A percentile compares a stretch with the other conserved stretches of the same genome.
Evolutionary conservation across 2,888 invertebrate species (phyloP).

Genomic region (Camponotus fellah): DNA sequence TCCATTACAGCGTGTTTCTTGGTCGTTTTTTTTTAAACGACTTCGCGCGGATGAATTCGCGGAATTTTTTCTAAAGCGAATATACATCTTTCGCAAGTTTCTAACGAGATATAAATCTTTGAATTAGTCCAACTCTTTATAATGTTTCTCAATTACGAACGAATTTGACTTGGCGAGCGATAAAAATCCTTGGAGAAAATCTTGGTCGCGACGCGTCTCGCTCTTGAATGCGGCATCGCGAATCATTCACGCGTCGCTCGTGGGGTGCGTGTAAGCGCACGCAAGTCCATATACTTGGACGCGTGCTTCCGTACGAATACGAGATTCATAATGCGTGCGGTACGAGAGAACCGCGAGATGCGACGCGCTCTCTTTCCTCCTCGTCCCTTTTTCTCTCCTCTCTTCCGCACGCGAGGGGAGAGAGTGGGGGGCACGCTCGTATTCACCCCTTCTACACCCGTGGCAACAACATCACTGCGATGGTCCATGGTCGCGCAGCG

Average conservation of each 20-base stretch:
- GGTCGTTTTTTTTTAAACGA: neutral
- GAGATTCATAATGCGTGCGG: conserved; percentile 77
- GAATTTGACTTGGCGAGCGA: conserved; percentile 1
- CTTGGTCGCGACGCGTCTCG: conserved; percentile 40
- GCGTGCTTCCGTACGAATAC: conserved; percentile 79
- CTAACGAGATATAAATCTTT: neutral
- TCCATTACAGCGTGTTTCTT: neutral
- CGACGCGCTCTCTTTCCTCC: conserved; percentile 27
- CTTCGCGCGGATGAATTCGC: neutral
- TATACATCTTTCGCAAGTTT: neutral
- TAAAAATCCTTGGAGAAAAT: conserved; percentile 17
- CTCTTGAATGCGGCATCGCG: conserved; percentile 77
- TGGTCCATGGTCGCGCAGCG: conserved; percentile 82
- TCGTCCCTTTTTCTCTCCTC: neutral
- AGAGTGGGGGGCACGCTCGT: conserved; percentile 73
- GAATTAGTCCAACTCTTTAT: neutral
- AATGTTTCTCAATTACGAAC: neutral
- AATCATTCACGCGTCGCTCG: conserved; percentile 79
- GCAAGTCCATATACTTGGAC: conserved; percentile 81
- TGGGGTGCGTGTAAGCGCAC: conserved; percentile 79
- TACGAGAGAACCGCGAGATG: conserved; percentile 46
- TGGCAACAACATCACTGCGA: conserved; percentile 75
- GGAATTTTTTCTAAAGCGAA: neutral
- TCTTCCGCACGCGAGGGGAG: conserved; percentile 1
- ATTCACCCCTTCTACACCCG: conserved; percentile 81